Base-by-base conservation (phyloP, 2,113 vertebrate genomes). In the Sclerurus mexicanus region DNA sequence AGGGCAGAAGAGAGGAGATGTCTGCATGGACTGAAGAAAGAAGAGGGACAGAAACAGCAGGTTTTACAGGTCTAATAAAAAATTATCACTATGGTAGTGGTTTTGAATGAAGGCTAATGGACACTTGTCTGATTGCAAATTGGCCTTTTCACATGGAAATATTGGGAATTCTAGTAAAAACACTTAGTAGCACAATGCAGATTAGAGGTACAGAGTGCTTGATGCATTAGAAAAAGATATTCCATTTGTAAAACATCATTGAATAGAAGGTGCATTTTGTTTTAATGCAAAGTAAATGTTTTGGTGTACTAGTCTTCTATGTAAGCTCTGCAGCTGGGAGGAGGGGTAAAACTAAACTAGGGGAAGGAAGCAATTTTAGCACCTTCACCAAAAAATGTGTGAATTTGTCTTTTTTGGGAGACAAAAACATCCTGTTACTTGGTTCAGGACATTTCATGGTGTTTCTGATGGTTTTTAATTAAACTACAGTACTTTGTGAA, bases 71-170 rank as follows among this genome's bases (percentile, higher is more conserved):
- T 62, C 72, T 94, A 85, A 31, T 69, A 74, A 83, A 87, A 50
- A 68, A 66, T 56, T 18, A 91, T 67, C 0, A 0, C 50, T 56
- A 12, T 85, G 56, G 55, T 21, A 52, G 59, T 71, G 12, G 66
- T 53, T 96, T 87, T 49, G 47, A 56, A 94, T 55, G 60, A 92
- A 91, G 28, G 35, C 66, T 76, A 93, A 75, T 58, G 66, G 68
- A 73, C 59, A 16, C 18, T 82, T 94, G 69, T 88, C 64, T 97
- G 53, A 86, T 78, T 75, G 78, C 69, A 95, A 89, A n/a, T 30
- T 46, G 49, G n/a, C 44, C 21, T 89, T 94, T 93, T 84, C 86
- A 81, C 23, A 35, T 68, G 66, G 85, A 89, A 91, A 86, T 39
- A 85, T 6, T n/a, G 46, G 16, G 42, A 66, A 83, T 52, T 59